Evolutionary conservation across 64 coral and sea anemone species (phyloP), one percentile per base, ranked within the genome.

Genomic region (Porites australiensis): DNA sequence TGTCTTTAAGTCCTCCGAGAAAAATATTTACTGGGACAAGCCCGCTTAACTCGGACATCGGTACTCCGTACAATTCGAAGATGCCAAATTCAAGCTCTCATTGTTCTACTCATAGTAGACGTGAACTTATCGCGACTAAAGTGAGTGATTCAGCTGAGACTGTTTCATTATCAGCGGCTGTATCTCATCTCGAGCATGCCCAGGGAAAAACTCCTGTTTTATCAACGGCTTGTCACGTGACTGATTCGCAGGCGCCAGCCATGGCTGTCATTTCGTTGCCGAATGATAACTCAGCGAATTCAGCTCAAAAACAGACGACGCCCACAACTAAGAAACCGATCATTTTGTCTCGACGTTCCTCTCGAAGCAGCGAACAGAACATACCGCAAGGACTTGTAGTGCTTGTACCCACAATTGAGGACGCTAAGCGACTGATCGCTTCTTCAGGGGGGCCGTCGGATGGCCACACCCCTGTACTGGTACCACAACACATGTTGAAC

Each of bases 321-420:
- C 37, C 79, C 58, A 55, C 95, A 19, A 52, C 92, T 13, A 94
- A 93, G 87, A 94, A 89, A 68, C 95, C 95, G 71, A 98, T 94
- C 58, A 98, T 98, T 77, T 89, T 98, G 9, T 91, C 81, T 46
- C 75, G 92, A 61, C 93, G 90, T 6, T 74, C 86, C 21, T 80
- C 88, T 21, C 89, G 69, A 37, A 68, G 54, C 9, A 84, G 72
- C 0, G 87, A 87, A 75, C 86, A 94, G 44, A 90, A 93, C 13
- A 82, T 98, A 62, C 95, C 95, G 15, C 88, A 98, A 58, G 92
- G 95, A 65, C 79, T 98, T 64, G 92, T 98, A 13, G 92, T 98
- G 9, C 75, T 98, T 62, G 95, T 98, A 58, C 95, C 95, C 0
- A 98, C 95, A 13, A 80, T 98, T 21, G 95, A 94, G 71, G 95